phyloP scores from a whole-genome alignment of 2,888 invertebrate genomes.

The Pseudoips prasinana region DNA sequence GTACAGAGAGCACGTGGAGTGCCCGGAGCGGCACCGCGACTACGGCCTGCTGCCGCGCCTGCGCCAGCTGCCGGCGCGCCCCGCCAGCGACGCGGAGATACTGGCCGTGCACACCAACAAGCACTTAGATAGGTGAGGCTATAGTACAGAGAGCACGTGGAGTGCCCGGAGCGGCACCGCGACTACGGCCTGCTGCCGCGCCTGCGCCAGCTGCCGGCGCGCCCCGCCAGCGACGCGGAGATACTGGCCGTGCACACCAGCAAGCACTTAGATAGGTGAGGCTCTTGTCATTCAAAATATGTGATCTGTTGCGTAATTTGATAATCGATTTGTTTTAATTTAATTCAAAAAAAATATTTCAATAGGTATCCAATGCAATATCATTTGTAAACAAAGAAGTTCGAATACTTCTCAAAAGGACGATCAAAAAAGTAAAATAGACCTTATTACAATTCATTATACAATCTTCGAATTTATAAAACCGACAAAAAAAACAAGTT shows the following conservation, averaged over 20 bases:
- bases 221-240: constrained; percentile 84
- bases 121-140: constrained; percentile 54
- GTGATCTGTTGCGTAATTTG: too few relatives aligned
- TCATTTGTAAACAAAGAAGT: too few relatives aligned
- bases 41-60: constrained; percentile 86
- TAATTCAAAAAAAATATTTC: too few relatives aligned
- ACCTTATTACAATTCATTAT: too few relatives aligned
- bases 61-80: constrained; percentile 64
- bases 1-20: constrained; percentile 88
- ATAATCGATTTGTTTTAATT: too few relatives aligned
- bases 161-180: constrained; percentile 90
- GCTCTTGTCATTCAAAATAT: too few relatives aligned
- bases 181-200: constrained; percentile 86
- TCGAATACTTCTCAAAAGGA: too few relatives aligned
- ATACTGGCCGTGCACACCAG: constrained; percentile 84
- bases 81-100: constrained; percentile 85
- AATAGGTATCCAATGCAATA: too few relatives aligned
- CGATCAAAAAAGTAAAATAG: too few relatives aligned
- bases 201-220: constrained; percentile 70
- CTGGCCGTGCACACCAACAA: constrained; percentile 83
- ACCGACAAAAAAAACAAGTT: too few relatives aligned
- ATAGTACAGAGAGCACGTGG: constrained; percentile 85
- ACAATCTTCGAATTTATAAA: too few relatives aligned
- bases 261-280: constrained; percentile 60
- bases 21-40: constrained; percentile 89